phyloP scores from a whole-genome alignment of 2,888 invertebrate species.

The Aspidiotus rigidus region DNA sequence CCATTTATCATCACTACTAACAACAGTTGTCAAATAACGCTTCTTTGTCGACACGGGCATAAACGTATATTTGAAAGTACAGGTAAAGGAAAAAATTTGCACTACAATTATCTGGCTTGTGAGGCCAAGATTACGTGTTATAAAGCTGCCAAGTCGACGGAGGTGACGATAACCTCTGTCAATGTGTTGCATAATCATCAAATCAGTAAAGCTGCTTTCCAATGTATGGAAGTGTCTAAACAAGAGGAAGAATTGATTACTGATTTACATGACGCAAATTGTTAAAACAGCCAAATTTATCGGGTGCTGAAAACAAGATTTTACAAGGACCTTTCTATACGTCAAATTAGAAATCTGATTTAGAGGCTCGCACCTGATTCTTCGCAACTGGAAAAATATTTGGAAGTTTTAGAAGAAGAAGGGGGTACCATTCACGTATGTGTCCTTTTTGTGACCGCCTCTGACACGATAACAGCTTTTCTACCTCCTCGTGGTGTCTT shows the following conservation, averaged over 20 bases:
- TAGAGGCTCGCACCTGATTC: not conserved
- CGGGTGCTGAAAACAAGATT: not conserved
- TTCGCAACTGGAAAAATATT: not conserved
- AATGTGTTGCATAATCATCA: not conserved
- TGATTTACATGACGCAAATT: not conserved
- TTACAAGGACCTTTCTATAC: not conserved
- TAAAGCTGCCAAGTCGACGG: not conserved
- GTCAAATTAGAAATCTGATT: not conserved
- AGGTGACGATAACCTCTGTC: not conserved
- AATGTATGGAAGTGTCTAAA: not conserved
- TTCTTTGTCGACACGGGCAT: not conserved
- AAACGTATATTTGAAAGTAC: not conserved
- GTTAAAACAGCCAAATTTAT: not conserved
- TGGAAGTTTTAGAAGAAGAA: not conserved
- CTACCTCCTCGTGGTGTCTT: too few species aligned
- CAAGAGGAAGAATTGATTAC: not conserved
- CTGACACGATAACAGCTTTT: too few species aligned
- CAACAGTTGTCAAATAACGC: not conserved
- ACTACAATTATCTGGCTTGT: not conserved
- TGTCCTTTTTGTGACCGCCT: too few species aligned
- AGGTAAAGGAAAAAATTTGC: not conserved
- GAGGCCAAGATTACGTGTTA: not conserved
- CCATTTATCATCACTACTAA: too few species aligned
- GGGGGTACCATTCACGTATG: not conserved
- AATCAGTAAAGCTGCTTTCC: not conserved